Conservation (phyloP, 2,113 vertebrate genomes). For the Carassius auratus region DNA sequence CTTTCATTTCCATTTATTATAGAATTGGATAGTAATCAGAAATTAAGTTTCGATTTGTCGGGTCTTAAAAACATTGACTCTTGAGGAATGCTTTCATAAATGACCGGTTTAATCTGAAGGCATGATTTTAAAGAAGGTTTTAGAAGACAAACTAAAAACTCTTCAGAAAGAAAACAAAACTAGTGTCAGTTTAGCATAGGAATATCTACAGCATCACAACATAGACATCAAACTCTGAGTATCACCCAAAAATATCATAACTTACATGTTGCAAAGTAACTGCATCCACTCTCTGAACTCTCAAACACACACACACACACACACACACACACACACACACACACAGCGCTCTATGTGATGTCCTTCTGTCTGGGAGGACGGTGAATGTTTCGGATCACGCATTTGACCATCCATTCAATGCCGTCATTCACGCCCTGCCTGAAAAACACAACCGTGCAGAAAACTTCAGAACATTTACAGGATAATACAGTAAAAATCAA, state of each 20-base stretch:
- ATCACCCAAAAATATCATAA: not conserved
- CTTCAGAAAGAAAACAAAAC: not conserved
- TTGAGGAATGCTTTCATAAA: not conserved
- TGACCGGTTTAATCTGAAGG: not conserved
- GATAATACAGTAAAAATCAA: no score
- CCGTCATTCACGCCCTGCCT: constrained; percentile 87
- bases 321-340: no score
- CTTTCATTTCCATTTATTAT: constrained; percentile 5
- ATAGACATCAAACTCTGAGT: not conserved
- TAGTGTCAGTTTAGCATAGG: not conserved
- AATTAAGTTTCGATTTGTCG: not conserved
- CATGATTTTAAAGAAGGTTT: no score
- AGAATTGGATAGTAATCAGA: not conserved
- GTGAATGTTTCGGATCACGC: constrained; percentile 85
- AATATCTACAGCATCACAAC: not conserved
- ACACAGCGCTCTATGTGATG: constrained; percentile 79
- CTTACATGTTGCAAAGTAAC: not conserved
- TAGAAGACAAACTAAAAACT: not conserved
- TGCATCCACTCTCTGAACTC: not conserved
- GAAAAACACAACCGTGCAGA: constrained; percentile 5
- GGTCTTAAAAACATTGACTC: not conserved
- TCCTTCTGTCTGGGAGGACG: constrained; percentile 87
- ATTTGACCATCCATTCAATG: constrained; percentile 92
- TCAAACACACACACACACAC: no score
- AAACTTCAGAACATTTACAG: not conserved